Percentiles rank a stretch among this genome's conserved stretches.
phyloP scores from a whole-genome alignment of 2,113 vertebrate genomes.

The Centrocercus urophasianus region DNA sequence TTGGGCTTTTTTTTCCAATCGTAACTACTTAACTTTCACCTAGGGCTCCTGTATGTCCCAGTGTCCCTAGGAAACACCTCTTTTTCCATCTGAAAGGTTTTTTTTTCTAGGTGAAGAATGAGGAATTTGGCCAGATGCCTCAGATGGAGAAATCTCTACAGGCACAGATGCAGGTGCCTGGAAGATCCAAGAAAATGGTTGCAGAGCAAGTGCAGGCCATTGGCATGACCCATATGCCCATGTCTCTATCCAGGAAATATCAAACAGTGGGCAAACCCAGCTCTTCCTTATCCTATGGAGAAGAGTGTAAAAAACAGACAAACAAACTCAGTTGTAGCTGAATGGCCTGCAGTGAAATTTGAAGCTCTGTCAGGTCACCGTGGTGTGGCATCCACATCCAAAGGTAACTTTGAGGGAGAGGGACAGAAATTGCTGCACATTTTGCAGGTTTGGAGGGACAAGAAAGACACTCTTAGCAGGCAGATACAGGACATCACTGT shows the following conservation, averaged over 20 bases:
- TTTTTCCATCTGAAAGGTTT: background rate
- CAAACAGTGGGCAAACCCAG: background rate
- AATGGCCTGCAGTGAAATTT: background rate
- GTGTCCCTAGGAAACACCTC: background rate
- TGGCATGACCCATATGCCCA: background rate
- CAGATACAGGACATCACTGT: background rate
- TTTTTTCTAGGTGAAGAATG: background rate
- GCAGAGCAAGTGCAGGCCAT: background rate
- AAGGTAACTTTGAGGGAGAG: background rate
- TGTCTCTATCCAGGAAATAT: background rate
- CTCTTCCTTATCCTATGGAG: background rate
- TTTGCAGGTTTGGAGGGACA: background rate
- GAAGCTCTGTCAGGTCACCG: background rate
- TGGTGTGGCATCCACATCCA: background rate
- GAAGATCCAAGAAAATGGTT: background rate
- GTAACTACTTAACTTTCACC: background rate
- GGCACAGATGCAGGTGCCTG: fast-evolving
- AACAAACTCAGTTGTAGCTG: background rate
- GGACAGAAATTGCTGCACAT: fast-evolving
- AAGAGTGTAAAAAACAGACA: background rate
- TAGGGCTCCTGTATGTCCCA: background rate
- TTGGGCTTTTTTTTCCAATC: background rate
- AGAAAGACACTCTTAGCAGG: background rate
- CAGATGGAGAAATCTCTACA: background rate
- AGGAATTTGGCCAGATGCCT: background rate